phyloP scores from a whole-genome alignment of 2,888 invertebrate species.

The Harmothoe impar region DNA sequence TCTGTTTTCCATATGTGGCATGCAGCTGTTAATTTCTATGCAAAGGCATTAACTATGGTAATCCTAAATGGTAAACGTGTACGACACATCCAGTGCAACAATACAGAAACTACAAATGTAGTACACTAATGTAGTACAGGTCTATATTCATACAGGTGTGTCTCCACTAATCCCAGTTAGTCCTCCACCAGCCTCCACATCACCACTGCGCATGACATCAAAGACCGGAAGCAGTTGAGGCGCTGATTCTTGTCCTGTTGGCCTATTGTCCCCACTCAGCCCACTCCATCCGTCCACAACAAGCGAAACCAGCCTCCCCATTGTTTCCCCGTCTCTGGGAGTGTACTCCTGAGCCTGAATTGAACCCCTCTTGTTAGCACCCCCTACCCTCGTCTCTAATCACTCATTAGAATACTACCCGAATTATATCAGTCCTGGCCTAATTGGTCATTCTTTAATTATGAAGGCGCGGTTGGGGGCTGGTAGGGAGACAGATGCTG shows the following conservation, averaged over 20 bases:
- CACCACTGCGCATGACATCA: neutral
- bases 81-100: too few species aligned
- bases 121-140: too few species aligned
- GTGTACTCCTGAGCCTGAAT: neutral
- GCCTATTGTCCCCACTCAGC: neutral
- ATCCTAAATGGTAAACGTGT: too few species aligned
- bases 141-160: too few species aligned
- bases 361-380: conserved; percentile 12
- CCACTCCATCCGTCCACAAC: neutral
- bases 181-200: too few species aligned
- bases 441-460: neutral
- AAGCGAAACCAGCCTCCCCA: neutral
- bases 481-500: neutral
- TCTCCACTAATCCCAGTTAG: too few species aligned
- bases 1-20: too few species aligned
- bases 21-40: too few species aligned
- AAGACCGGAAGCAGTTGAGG: neutral
- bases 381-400: neutral
- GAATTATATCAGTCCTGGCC: neutral
- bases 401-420: neutral
- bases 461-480: neutral
- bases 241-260: neutral
- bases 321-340: neutral
- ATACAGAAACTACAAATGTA: too few species aligned
- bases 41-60: too few species aligned